phyloP scores from a whole-genome alignment of 2,888 invertebrate genomes.

The Copidosoma aretas region DNA sequence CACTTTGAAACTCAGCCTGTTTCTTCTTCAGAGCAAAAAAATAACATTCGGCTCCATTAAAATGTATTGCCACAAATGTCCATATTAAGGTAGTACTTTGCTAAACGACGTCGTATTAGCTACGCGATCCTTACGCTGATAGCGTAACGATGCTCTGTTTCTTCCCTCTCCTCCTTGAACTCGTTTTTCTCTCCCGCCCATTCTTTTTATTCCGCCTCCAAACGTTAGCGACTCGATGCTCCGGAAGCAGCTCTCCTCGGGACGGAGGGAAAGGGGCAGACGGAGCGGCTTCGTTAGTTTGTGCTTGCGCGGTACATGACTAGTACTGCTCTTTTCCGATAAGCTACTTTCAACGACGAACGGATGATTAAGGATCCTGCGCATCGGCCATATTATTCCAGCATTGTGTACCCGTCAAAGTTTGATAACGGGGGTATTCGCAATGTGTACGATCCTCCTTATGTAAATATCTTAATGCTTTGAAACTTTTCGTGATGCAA shows the following conservation, averaged over 20 bases:
- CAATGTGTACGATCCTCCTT: no score
- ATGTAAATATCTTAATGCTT: no score
- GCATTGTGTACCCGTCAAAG: not conserved
- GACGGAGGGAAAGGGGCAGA: no score
- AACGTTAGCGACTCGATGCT: not conserved
- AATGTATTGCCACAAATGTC: not conserved
- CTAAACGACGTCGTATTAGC: not conserved
- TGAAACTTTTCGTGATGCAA: no score
- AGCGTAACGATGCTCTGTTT: constrained; percentile 9
- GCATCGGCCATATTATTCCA: constrained; percentile 4
- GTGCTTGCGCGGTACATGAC: not conserved
- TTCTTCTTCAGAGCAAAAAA: not conserved
- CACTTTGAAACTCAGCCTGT: not conserved
- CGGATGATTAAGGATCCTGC: constrained; percentile 15
- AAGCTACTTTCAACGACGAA: constrained; percentile 9
- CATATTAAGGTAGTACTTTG: not conserved
- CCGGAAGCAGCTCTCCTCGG: constrained; percentile 17
- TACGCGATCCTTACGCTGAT: constrained; percentile 2
- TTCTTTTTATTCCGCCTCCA: constrained; percentile 4
- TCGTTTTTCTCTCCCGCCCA: constrained; percentile 21
- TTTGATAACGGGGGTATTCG: no score
- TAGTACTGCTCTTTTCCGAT: constrained; percentile 21
- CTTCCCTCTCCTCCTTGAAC: not conserved
- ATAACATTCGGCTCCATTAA: no score
- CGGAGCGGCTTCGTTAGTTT: constrained; percentile 30